Base-by-base conservation (phyloP, 1,140 invertebrate species). In the Holotrichia oblita region DNA sequence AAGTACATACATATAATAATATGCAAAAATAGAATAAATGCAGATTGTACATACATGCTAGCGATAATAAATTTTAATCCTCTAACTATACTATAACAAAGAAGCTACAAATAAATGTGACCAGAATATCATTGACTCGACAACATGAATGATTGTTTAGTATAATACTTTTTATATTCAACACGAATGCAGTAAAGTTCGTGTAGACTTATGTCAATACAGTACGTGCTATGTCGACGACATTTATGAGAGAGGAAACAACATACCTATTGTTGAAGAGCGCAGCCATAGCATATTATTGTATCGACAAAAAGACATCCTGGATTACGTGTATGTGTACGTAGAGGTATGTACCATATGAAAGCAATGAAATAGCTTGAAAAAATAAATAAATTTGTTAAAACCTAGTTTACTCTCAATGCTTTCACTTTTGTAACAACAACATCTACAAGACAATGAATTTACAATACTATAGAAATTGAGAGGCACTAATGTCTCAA, bases 91-190 rank as follows among this genome's bases (percentile, higher is more conserved):
- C n/a, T n/a, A n/a, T n/a, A n/a, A n/a, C n/a, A n/a, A n/a, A n/a
- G n/a, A n/a, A n/a, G n/a, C n/a, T n/a, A n/a, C n/a, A n/a, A n/a
- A n/a, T n/a, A 40, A 73, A 73, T 73, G 72, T 73, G 27, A 24
- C 27, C 14, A 27, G 40, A 73, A 73, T 73, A 42, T 17, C n/a
- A 73, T 73, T 73, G 72, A 12, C n/a, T 9, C 72, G 20, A 2
- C 40, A 27, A 40, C 72, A 42, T 73, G 72, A 40, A 22, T 73
- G n/a, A n/a, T n/a, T n/a, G n/a, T n/a, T n/a, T n/a, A 27, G 72
- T 73, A 73, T 73, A 40, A 73, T 2, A 12, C 40, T 73, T 73
- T 73, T 73, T 73, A 40, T 73, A 73, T 73, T 73, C 72, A 73
- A 8, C 40, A 17, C 72, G 72, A 17, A 73, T 27, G 40, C 27